Evolutionary conservation across 2,797 vertebrate genomes (phyloP), one percentile per base, ranked within the genome.

Genomic region (Epinephelus malabaricus): DNA sequence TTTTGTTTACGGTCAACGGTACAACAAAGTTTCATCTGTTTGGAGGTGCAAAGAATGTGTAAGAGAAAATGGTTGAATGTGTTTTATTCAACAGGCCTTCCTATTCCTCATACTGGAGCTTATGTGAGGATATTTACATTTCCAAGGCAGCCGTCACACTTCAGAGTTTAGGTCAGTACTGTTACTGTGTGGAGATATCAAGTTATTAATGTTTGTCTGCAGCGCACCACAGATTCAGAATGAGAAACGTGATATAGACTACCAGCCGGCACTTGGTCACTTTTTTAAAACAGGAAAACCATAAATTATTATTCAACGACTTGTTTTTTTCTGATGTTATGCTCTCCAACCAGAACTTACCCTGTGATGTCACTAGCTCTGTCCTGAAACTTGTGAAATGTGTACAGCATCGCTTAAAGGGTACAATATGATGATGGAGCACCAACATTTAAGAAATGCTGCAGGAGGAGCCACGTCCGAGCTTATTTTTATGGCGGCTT

Each of bases 231-330:
- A 45, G 19, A 66, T 69, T 79, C 56, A 71, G 34, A 74, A 30
- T 15, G 46, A 73, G 38, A 64, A 74, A 81, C 63, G 66, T 53
- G 27, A 56, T 55, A 14, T 15, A 34, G 47, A 77, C 70, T 73
- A 78, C 63, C 69, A 71, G 71, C 77, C 51, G 78, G 76, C 85
- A 93, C 88, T 88, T 73, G 66, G 79, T 90, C 83, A 84, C 79
- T 88, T 92, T 91, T 79, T 79, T 11, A 50, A 30, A 83, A 65
- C 14, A 21, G 59, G 43, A 64, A 54, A 56, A 56, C 34, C 25
- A 27, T 59, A 56, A 76, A 30, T 62, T 3, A 21, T 69, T 55
- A 23, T 21, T 56, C 6, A 47, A 5, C 50, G 6, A 19, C 49
- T 62, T 59, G 62, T 62, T 60, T 0, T 54, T 45, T 55, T 51